Evolutionary conservation across 2,888 invertebrate species (phyloP).

Genomic region (Cataglyphis cursor): DNA sequence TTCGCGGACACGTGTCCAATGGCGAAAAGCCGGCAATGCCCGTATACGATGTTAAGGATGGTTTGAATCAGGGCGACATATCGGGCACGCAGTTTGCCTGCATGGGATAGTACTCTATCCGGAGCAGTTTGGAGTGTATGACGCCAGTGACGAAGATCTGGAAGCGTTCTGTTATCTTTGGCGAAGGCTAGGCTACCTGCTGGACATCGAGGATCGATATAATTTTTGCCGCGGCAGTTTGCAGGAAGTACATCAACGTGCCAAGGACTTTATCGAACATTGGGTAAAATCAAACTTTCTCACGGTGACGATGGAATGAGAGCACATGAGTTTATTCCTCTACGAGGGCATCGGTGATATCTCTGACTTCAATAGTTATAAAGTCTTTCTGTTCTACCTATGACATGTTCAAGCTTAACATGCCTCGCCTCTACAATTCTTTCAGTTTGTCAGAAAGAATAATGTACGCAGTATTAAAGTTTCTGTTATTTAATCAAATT

Average conservation of each 20-base stretch:
- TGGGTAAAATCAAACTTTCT: constrained; percentile 84
- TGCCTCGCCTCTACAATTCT: constrained; percentile 76
- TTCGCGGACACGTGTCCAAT: constrained; percentile 73
- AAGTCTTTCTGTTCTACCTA: constrained; percentile 76
- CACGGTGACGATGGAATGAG: constrained; percentile 83
- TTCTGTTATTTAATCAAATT: constrained; percentile 60
- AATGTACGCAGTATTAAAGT: not conserved
- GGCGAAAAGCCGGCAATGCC: constrained; percentile 70
- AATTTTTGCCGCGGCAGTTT: constrained; percentile 86
- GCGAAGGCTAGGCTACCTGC: constrained; percentile 87
- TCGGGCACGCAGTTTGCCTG: constrained; percentile 88
- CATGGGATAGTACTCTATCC: constrained; percentile 87
- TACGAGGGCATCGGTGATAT: constrained; percentile 82
- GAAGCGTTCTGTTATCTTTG: constrained; percentile 88
- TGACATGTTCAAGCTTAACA: constrained; percentile 78
- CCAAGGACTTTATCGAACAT: constrained; percentile 78
- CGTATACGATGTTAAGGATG: constrained; percentile 54
- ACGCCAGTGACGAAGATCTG: constrained; percentile 86
- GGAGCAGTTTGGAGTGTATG: constrained; percentile 84
- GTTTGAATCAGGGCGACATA: constrained; percentile 88
- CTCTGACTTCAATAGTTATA: not conserved
- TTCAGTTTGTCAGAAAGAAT: not conserved
- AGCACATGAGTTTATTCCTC: constrained; percentile 86
- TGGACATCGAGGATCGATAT: constrained; percentile 87
- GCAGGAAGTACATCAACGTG: constrained; percentile 80